Conservation (phyloP, 2,113 vertebrate genomes). For the Motacilla tschutschensis region DNA sequence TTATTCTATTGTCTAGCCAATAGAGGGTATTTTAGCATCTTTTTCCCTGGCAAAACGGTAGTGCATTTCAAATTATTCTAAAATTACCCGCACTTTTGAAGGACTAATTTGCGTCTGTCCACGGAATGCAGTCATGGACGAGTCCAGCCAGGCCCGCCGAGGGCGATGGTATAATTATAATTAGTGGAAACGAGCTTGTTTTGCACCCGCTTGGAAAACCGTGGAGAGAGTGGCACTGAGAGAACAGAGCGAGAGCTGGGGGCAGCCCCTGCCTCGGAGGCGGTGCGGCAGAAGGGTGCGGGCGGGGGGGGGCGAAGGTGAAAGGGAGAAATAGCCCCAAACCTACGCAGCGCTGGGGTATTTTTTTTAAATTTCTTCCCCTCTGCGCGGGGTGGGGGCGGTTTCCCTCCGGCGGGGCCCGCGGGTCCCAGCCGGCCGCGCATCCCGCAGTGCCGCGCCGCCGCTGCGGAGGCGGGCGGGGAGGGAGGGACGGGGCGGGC, state of each 20-base stretch:
- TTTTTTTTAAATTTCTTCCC: not conserved
- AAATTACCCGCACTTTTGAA: constrained; percentile 29
- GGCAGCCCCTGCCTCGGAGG: not conserved
- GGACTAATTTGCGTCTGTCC: not conserved
- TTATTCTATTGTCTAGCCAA: constrained; percentile 21
- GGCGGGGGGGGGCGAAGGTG: not conserved
- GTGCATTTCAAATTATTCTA: not conserved
- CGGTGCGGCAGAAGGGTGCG: not conserved
- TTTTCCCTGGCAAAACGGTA: not conserved
- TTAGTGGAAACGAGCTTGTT: constrained; percentile 49
- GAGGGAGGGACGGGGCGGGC: too few species aligned
- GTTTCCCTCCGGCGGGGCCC: not conserved
- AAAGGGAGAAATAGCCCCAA: not conserved
- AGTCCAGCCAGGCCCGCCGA: constrained; percentile 31
- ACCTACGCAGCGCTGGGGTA: not conserved
- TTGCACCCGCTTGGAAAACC: constrained; percentile 12
- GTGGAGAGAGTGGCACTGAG: constrained; percentile 14
- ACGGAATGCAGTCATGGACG: not conserved
- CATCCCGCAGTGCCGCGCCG: constrained; percentile 27
- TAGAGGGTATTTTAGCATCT: constrained; percentile 45
- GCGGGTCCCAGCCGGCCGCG: not conserved
- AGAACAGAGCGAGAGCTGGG: not conserved
- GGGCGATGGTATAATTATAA: constrained; percentile 11
- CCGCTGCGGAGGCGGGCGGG: not conserved
- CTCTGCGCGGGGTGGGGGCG: not conserved